Evolutionary conservation across 1,140 invertebrate genomes (phyloP), one percentile per base, ranked within the genome.

Genomic region (Sycobia sp.): DNA sequence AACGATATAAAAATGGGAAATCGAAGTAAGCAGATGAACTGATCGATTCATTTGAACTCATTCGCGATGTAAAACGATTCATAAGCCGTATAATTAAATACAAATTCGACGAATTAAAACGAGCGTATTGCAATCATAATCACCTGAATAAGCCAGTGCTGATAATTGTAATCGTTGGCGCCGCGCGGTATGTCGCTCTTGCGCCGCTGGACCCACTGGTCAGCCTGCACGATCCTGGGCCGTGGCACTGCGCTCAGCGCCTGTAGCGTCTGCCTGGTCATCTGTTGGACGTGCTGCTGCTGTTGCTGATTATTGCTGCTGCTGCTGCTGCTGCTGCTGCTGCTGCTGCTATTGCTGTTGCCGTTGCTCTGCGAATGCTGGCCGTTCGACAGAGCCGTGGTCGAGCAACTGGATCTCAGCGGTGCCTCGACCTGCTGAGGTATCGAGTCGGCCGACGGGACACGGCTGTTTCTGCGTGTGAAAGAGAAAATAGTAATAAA

Each of bases 111-210:
- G n/a, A n/a, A n/a, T n/a, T n/a, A n/a, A n/a, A n/a, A n/a, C n/a
- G n/a, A n/a, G n/a, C n/a, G n/a, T n/a, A n/a, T n/a, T n/a, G n/a
- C n/a, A n/a, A n/a, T n/a, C n/a, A n/a, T n/a, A n/a, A 66, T 66
- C 69, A 91, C 90, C 83, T 92, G 90, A 73, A 94, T 88, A 7
- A 95, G 83, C 93, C 93, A 95, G 73, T 95, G 92, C 71, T 94
- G 91, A 69, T 91, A 91, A 75, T 89, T 91, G 69, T 87, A 87
- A 69, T 85, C 87, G 54, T 87, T 83, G 27, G 76, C 71, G 4
- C 70, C 74, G 27, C 80, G 71, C 5, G 79, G 82, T 7, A 85
- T 84, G 66, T 89, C 87, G 43, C 85, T 86, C 66, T 89, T 89
- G 49, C 86, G 80, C 69, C 88, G 86, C 36, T 88, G 85, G 39